Base-by-base conservation (phyloP, 2,113 vertebrate species). In the Piaya cayana region DNA sequence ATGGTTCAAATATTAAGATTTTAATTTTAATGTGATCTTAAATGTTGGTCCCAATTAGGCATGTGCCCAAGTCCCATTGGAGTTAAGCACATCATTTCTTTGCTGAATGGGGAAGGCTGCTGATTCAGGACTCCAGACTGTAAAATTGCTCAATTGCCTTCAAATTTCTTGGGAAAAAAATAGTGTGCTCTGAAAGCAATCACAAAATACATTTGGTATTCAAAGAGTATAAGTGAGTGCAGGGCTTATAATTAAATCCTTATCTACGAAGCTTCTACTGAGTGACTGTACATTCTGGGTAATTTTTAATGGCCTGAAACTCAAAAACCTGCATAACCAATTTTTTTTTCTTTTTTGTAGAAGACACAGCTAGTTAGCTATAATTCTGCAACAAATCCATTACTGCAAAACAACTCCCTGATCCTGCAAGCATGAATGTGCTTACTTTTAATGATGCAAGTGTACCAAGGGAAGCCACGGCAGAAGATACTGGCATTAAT, bases 271-370 rank as follows among this genome's bases (percentile, higher is more conserved):
- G 88, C 90, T 86, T 90, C 94, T 96, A 88, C 95, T 93, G 95
- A 90, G 94, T 82, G 93, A 94, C 94, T 95, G 92, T 95, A 96
- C 86, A 79, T 96, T 96, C 90, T 78, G 94, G 92, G 93, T 94
- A 96, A 96, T 97, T 96, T 97, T 96, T 97, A 96, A 97, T 96
- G 93, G 95, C 95, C 93, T 95, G 88, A 96, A 94, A 97, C 90
- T 94, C 76, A 94, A 95, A 95, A 97, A 93, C 18, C 64, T 92
- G 88, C 95, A 96, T 84, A 96, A 88, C 93, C 69, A 80, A 72
- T 93, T 92, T 86, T 92, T 86, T 92, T 94, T 87, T 50, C 12
- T 45, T 89, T 80, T 86, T 88, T 77, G 2, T 49, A 90, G 88
- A 92, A 96, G 90, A 88, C 90, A 94, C 86, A 94, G 87, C 86